Evolutionary conservation across 2,113 vertebrate genomes (phyloP).

Genomic region (Tretioscincus oriximinensis): DNA sequence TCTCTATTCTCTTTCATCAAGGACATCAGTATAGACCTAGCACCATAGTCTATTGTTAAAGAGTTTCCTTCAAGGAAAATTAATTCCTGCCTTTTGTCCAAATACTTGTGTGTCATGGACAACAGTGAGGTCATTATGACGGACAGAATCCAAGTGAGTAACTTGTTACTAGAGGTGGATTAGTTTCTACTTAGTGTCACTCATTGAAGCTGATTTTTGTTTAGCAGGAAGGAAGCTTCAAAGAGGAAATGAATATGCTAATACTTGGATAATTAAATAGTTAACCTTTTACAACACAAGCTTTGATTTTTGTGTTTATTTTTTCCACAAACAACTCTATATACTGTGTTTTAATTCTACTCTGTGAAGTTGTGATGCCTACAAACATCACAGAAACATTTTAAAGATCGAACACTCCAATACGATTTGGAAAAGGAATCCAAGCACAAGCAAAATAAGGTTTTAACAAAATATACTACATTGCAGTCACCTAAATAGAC

Average conservation of each 20-base stretch:
- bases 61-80: not conserved
- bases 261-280: conserved; percentile 6
- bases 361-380: not conserved
- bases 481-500: not conserved
- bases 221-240: not conserved
- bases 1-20: not conserved
- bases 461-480: not conserved
- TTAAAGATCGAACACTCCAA: not conserved
- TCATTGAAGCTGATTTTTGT: conserved; percentile 36
- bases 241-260: not conserved
- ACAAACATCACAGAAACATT: not conserved
- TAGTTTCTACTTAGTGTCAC: conserved; percentile 25
- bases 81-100: conserved; percentile 35
- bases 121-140: conserved; percentile 44
- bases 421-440: not conserved
- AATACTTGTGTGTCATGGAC: conserved; percentile 50
- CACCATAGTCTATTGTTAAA: not conserved
- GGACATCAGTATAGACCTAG: not conserved
- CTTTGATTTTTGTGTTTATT: conserved; percentile 1
- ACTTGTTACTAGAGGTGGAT: conserved; percentile 49
- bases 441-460: not conserved
- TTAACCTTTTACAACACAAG: conserved; percentile 12
- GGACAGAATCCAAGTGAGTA: conserved; percentile 25
- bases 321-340: not conserved
- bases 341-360: not conserved